Base-by-base conservation (phyloP, 2,797 vertebrate species). In the Chelon labrosus region DNA sequence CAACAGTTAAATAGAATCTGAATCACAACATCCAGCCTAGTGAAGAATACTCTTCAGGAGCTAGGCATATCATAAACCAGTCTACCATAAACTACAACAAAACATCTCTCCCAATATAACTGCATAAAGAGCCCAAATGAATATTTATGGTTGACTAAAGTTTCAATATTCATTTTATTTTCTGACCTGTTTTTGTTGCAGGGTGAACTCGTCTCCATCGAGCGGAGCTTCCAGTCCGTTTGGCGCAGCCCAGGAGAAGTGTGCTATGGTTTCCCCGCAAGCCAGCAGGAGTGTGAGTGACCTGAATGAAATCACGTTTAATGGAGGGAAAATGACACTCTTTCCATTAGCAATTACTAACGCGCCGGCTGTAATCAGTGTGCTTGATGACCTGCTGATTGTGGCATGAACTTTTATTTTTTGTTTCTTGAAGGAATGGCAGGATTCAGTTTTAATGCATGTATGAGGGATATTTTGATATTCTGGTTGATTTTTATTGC, bases 151-250 rank as follows among this genome's bases (percentile, higher is more conserved):
- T 63, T 16, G 35, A 52, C 17, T 6, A 0, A 5, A n/a, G 11
- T 42, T 49, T 51, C 16, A 8, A 9, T 6, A 20, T 5, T 50
- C 4, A 13, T 22, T 12, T 20, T 50, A 12, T 37, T 22, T 1
- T 17, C 20, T 10, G 4, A 58, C 16, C 25, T 70, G 11, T 52
- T 8, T 74, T 59, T 57, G 7, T 22, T 89, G 86, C 65, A 97
- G 96, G 88, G 85, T 93, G 37, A 94, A 89, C 83, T 97, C 96
- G 0, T 97, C 96, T 0, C 96, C 96, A 35, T 97, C 96, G 0
- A 97, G 96, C 65, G 96, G 95, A 10, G 93, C 95, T 67, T 95
- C 96, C 10, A 98, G 97, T 90, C 96, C 97, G 0, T 85, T 98
- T 46, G 88, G 90, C 35, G 54, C 84, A 5, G 49, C 85, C 70